Percentiles rank a stretch among this genome's conserved stretches.
phyloP scores from a whole-genome alignment of 1,140 invertebrate species.

The Lasioglossum baleicum region DNA sequence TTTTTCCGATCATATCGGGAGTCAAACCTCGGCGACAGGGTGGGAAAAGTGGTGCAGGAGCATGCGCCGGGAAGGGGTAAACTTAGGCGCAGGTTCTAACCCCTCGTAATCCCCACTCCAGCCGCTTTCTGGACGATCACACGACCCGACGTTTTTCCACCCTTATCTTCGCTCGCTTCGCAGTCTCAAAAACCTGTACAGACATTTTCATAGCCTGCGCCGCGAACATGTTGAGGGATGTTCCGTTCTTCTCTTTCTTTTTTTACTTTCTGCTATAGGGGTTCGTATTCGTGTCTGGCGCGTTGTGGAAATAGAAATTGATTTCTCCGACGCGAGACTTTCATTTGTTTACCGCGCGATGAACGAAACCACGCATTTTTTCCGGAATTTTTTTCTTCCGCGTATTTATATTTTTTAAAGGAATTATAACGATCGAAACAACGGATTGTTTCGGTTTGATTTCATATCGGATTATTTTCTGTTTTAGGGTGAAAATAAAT shows the following conservation, averaged over 20 bases:
- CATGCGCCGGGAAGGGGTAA: constrained; percentile 73
- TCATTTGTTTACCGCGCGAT: too few relatives aligned
- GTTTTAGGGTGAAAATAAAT: background rate
- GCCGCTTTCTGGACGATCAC: constrained; percentile 56
- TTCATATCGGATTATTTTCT: too few relatives aligned
- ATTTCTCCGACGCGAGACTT: background rate
- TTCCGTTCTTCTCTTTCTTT: constrained; percentile 11
- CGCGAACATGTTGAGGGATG: constrained; percentile 30
- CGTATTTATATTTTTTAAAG: too few relatives aligned
- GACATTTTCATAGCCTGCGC: constrained; percentile 55
- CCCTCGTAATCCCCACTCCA: constrained; percentile 63
- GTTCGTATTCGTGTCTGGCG: background rate
- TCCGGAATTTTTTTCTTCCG: too few relatives aligned
- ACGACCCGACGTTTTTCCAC: constrained; percentile 72
- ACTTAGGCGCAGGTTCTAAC: constrained; percentile 76
- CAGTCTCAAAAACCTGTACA: constrained; percentile 60
- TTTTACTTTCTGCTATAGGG: background rate
- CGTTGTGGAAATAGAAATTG: too few relatives aligned
- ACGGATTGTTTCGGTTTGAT: too few relatives aligned
- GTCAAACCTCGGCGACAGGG: constrained; percentile 65
- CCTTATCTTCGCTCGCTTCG: constrained; percentile 67
- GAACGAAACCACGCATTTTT: too few relatives aligned
- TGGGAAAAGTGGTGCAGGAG: constrained; percentile 65
- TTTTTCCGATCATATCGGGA: constrained; percentile 67
- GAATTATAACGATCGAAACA: too few relatives aligned